Base-by-base conservation (phyloP, 37 sponge, comb jelly and placozoan genomes). In the Aplysina aerophoba region DNA sequence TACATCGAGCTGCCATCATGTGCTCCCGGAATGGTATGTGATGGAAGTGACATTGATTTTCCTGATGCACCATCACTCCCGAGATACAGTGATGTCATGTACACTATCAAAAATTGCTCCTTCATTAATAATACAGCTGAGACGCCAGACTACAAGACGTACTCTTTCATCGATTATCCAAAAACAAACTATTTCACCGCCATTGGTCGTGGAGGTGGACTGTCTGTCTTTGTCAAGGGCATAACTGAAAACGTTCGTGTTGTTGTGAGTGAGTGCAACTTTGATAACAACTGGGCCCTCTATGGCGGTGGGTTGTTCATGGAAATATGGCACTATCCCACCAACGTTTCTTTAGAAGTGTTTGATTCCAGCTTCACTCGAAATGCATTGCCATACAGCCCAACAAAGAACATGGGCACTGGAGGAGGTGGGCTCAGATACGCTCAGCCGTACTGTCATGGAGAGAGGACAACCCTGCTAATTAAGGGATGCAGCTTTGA, bases 181-280 rank as follows among this genome's bases (percentile, higher is more conserved):
- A 50, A 53, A 15, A 41, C 78, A 75, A 53, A 24, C 25, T 41
- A 20, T 24, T 75, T 41, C 12, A 50, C 21, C 41, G 78, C 78
- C 25, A 75, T 75, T 75, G 78, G 78, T 22, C 44, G 78, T 15
- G 78, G 78, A 41, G 78, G 78, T 24, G 78, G 78, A 21, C 17
- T 75, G 21, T 75, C 78, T 4, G 6, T 75, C 22, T 75, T 75
- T 25, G 39, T 75, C 12, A 75, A 41, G 53, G 78, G 78, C n/a
- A 75, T 1, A 16, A 40, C 78, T 44, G 41, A 19, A 36, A 75
- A 75, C 78, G 25, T 75, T 53, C 25, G 17, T 21, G 39, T 75
- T 17, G n/a, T 24, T 25, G 37, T 75, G 16, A n/a, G 25, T 40
- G 53, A 50, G 53, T n/a, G 78, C 54, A 38, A 44, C 6, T 75